Evolutionary conservation across 1,140 invertebrate species (phyloP).

Genomic region (Danaus plexippus): DNA sequence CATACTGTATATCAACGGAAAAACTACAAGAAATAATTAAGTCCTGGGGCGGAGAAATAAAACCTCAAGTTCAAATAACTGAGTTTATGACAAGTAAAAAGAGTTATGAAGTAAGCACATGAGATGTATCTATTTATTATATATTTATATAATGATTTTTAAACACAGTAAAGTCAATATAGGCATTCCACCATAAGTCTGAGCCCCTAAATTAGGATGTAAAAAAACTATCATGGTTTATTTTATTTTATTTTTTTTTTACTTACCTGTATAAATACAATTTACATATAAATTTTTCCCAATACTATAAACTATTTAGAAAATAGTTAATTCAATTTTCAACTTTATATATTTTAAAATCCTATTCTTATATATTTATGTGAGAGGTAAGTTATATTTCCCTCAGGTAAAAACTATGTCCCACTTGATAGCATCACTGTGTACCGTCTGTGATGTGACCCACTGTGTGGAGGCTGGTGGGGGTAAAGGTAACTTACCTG

Average conservation of each 20-base stretch:
- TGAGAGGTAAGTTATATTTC: slow-evolving; percentile 2
- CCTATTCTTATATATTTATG: background rate
- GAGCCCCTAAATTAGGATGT: too few relatives aligned
- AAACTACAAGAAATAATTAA: slow-evolving; percentile 60
- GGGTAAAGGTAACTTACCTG: slow-evolving; percentile 88
- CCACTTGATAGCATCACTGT: slow-evolving; percentile 67
- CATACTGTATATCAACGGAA: slow-evolving; percentile 50
- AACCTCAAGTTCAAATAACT: slow-evolving; percentile 60
- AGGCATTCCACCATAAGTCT: too few relatives aligned
- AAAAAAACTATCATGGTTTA: too few relatives aligned
- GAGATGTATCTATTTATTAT: background rate
- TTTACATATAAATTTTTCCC: too few relatives aligned
- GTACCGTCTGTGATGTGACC: slow-evolving; percentile 26
- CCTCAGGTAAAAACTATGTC: slow-evolving; percentile 70
- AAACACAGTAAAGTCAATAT: too few relatives aligned
- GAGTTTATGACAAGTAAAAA: slow-evolving; percentile 88
- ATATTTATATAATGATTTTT: too few relatives aligned
- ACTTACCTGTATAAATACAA: too few relatives aligned
- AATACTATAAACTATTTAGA: too few relatives aligned
- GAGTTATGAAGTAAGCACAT: slow-evolving; percentile 80
- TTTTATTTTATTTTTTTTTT: too few relatives aligned
- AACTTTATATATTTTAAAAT: background rate
- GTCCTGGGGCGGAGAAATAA: slow-evolving; percentile 28
- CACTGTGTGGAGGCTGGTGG: slow-evolving; percentile 87
- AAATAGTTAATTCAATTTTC: too few relatives aligned